These are phyloP conservation scores for Malthinus seriepunctatus DNA, from an alignment of 2,888 invertebrate genomes.

Conservation along the genomic window DNA sequence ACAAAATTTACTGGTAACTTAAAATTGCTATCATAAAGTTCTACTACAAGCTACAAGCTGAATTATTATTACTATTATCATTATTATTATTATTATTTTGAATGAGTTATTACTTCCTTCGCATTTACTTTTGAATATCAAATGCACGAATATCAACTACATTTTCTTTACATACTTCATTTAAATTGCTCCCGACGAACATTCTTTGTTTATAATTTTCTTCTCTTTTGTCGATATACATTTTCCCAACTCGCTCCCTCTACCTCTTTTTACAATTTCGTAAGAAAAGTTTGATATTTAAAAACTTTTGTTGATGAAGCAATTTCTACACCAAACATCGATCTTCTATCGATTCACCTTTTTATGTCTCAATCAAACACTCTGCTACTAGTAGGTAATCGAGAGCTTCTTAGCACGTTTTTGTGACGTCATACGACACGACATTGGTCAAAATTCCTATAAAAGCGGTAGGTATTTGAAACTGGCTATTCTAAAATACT, in stretches of 20 bases:
- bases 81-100: conserved; percentile 11
- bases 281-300: not conserved
- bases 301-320: not conserved
- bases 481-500: too few species aligned
- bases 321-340: not conserved
- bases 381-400: too few species aligned
- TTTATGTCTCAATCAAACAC: too few species aligned
- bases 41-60: conserved; percentile 13
- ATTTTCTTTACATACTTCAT: conserved; percentile 1
- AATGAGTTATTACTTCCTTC: conserved; percentile 27
- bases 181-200: conserved; percentile 3
- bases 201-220: conserved; percentile 4
- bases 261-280: too few species aligned
- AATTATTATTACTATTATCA: conserved; percentile 3
- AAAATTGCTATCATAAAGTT: conserved; percentile 26
- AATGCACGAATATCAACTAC: conserved; percentile 19
- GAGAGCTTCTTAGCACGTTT: too few species aligned
- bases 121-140: conserved; percentile 11
- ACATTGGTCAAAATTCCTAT: too few species aligned
- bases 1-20: conserved; percentile 29
- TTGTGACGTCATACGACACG: too few species aligned
- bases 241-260: too few species aligned
- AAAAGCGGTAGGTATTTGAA: too few species aligned
- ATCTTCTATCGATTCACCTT: not conserved
- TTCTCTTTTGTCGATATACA: not conserved